phyloP scores from a whole-genome alignment of 1,140 invertebrate genomes.

The Drosophila kepulauana region DNA sequence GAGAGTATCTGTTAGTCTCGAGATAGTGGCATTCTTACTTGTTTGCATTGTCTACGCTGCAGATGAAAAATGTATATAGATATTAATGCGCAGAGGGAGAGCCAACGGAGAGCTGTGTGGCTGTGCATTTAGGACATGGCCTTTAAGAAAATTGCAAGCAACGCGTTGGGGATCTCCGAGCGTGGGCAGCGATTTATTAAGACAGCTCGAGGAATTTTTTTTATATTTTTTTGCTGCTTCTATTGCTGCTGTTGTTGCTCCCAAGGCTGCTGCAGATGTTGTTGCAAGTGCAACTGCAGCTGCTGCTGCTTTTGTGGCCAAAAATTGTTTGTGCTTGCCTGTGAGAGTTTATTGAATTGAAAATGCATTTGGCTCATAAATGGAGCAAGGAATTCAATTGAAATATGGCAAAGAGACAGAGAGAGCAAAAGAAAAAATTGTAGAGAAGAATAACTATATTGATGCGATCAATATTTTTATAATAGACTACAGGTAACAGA shows the following conservation, averaged over 20 bases:
- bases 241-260: background rate
- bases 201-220: constrained; percentile 29
- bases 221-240: no score
- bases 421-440: background rate
- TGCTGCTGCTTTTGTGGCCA: constrained; percentile 34
- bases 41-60: constrained; percentile 56
- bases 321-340: constrained; percentile 43
- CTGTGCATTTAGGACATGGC: constrained; percentile 41
- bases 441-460: constrained; percentile 11
- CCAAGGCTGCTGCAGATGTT: constrained; percentile 12
- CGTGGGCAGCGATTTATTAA: constrained; percentile 55
- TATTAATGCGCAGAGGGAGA: constrained; percentile 48
- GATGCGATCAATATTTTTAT: constrained; percentile 36
- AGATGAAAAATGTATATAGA: constrained; percentile 64
- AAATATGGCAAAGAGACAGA: background rate
- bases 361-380: constrained; percentile 51
- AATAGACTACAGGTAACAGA: constrained; percentile 35
- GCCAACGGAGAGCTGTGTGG: constrained; percentile 13
- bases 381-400: constrained; percentile 48
- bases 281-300: constrained; percentile 12
- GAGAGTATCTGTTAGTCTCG: constrained; percentile 12
- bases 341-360: constrained; percentile 50
- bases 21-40: constrained; percentile 2
- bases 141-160: constrained; percentile 52
- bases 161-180: background rate